Percentiles rank a stretch among this genome's conserved stretches.
Evolutionary conservation across 2,113 vertebrate genomes (phyloP).

Genomic region (Oceanodroma tethys): DNA sequence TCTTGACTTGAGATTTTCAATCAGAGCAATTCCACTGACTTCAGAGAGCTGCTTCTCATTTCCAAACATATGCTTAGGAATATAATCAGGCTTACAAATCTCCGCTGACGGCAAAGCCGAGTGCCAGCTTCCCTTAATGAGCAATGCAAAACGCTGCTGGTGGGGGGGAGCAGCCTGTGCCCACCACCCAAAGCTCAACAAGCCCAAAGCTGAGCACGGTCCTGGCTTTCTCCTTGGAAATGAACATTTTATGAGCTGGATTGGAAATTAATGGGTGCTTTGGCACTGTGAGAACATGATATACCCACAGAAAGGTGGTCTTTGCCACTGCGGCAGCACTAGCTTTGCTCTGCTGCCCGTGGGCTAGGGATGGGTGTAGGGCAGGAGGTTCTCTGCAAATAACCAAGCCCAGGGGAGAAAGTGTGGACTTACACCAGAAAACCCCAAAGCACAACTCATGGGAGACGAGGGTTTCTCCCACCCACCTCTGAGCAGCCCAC

Average conservation of each 20-base stretch:
- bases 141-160: background rate
- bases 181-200: background rate
- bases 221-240: background rate
- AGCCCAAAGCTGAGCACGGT: background rate
- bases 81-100: slow-evolving; percentile 40
- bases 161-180: background rate
- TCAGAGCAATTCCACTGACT: slow-evolving; percentile 23
- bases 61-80: slow-evolving; percentile 41
- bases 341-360: rapidly evolving
- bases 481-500: background rate
- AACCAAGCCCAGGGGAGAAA: background rate
- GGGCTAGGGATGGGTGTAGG: background rate
- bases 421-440: background rate
- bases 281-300: background rate
- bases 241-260: background rate
- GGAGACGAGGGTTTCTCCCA: background rate
- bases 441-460: background rate
- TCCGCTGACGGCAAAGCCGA: background rate
- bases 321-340: background rate
- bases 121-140: slow-evolving; percentile 3
- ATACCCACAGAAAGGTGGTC: background rate
- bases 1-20: slow-evolving; percentile 23
- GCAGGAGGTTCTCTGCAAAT: background rate
- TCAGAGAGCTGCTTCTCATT: slow-evolving; percentile 26
- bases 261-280: background rate